phyloP scores from a whole-genome alignment of 2,797 vertebrate species.

The Remorina albescens region DNA sequence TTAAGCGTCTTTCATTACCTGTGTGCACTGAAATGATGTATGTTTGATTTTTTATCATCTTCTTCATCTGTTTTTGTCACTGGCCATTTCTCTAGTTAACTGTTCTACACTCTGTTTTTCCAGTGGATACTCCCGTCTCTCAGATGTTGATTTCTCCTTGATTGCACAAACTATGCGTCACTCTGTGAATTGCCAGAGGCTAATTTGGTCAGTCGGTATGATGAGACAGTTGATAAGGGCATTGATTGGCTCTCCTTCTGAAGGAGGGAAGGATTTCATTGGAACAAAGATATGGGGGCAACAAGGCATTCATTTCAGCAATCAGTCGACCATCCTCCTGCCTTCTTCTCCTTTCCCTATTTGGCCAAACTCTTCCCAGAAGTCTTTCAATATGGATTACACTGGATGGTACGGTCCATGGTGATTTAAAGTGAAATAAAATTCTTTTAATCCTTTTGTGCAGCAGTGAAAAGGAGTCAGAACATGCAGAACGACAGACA shows the following conservation, averaged over 20 bases:
- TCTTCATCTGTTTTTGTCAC: conserved; percentile 66
- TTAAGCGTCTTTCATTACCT: conserved; percentile 41
- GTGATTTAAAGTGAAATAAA: conserved; percentile 84
- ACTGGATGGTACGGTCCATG: conserved; percentile 56
- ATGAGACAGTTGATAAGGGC: conserved; percentile 83
- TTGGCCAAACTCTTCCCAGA: conserved; percentile 82
- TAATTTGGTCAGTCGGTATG: conserved; percentile 76
- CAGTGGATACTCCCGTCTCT: conserved; percentile 65
- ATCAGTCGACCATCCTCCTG: conserved; percentile 74
- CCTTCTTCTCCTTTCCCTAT: conserved; percentile 67
- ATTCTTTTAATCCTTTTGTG: conserved; percentile 71
- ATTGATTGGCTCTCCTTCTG: conserved; percentile 80
- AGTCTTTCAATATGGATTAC: conserved; percentile 82
- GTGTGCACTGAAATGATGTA: conserved; percentile 33
- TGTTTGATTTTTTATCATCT: conserved; percentile 59
- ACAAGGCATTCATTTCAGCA: conserved; percentile 79
- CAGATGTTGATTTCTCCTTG: conserved; percentile 76
- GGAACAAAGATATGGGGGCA: conserved; percentile 78
- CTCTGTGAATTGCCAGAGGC: conserved; percentile 76
- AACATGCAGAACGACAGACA: conserved; percentile 56
- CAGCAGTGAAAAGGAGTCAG: conserved; percentile 43
- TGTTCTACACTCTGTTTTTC: conserved; percentile 60
- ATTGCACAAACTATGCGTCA: conserved; percentile 78
- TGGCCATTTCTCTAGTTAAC: conserved; percentile 54
- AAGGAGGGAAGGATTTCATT: conserved; percentile 80